Conservation (phyloP, 2,113 vertebrate species). For the Cochlearius cochlearius region DNA sequence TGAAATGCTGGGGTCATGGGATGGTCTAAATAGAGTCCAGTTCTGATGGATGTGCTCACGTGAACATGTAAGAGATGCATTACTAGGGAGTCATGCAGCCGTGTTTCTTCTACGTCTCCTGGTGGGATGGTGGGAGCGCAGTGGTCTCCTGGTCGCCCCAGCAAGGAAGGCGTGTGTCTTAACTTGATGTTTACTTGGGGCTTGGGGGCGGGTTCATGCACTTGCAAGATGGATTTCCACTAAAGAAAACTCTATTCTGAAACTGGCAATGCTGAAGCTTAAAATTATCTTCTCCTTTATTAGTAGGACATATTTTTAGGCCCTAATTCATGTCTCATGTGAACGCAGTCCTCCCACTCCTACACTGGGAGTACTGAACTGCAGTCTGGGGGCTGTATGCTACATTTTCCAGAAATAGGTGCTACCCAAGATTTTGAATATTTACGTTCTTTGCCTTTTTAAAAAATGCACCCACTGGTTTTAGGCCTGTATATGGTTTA, state of each 20-base stretch:
- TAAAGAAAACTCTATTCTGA: neutral
- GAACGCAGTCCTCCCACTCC: neutral
- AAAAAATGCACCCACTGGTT: neutral
- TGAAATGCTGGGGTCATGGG: neutral
- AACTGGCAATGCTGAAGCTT: neutral
- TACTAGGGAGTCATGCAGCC: neutral
- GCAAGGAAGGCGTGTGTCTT: neutral
- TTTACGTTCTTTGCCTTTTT: neutral
- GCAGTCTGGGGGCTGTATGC: neutral
- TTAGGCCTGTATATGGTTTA: neutral
- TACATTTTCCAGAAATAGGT: slow-evolving; percentile 27
- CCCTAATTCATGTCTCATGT: slow-evolving; percentile 29
- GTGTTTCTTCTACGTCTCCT: fast-evolving
- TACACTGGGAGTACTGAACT: neutral
- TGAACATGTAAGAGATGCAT: neutral
- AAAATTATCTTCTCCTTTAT: slow-evolving; percentile 24
- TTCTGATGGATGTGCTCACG: neutral
- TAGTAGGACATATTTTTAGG: slow-evolving; percentile 44
- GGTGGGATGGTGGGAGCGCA: neutral
- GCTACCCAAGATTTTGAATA: neutral
- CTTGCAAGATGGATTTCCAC: neutral
- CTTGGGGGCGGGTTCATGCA: neutral
- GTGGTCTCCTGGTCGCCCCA: neutral
- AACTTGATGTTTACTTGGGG: neutral
- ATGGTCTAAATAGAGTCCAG: neutral